Evolutionary conservation across 2,888 invertebrate genomes (phyloP).

Genomic region (Oxytorus armatus): DNA sequence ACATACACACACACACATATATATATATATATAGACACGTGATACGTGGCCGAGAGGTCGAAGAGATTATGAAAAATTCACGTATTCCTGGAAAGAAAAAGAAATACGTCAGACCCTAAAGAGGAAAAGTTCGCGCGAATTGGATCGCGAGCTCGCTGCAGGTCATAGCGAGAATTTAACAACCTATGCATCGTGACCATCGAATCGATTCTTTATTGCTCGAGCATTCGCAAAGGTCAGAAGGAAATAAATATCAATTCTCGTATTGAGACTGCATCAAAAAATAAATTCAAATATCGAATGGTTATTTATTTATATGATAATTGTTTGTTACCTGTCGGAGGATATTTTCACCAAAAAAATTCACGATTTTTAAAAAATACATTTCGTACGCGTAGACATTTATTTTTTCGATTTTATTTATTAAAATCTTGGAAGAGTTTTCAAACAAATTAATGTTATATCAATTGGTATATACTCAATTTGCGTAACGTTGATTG

Average conservation of each 20-base stretch:
- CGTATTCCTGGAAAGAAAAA: constrained; percentile 6
- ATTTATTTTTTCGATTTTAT: too few relatives aligned
- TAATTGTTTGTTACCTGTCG: too few relatives aligned
- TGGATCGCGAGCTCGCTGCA: neutral
- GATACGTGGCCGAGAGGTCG: neutral
- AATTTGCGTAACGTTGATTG: too few relatives aligned
- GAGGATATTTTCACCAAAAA: too few relatives aligned
- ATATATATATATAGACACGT: too few relatives aligned
- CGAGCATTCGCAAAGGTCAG: constrained; percentile 30
- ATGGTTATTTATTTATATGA: neutral
- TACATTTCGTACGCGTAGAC: too few relatives aligned
- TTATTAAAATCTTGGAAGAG: too few relatives aligned
- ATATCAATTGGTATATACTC: too few relatives aligned
- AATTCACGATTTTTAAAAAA: too few relatives aligned
- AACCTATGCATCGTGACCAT: neutral
- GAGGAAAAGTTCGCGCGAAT: constrained; percentile 2
- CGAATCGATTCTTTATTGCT: constrained; percentile 9
- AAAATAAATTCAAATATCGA: neutral
- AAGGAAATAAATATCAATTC: neutral
- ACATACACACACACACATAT: too few relatives aligned
- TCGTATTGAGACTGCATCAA: neutral
- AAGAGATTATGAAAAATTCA: constrained; percentile 35
- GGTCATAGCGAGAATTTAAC: too few relatives aligned
- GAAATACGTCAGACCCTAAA: neutral
- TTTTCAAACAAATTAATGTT: too few relatives aligned